phyloP scores from a whole-genome alignment of 2,888 invertebrate genomes.

The Biston stratarius region DNA sequence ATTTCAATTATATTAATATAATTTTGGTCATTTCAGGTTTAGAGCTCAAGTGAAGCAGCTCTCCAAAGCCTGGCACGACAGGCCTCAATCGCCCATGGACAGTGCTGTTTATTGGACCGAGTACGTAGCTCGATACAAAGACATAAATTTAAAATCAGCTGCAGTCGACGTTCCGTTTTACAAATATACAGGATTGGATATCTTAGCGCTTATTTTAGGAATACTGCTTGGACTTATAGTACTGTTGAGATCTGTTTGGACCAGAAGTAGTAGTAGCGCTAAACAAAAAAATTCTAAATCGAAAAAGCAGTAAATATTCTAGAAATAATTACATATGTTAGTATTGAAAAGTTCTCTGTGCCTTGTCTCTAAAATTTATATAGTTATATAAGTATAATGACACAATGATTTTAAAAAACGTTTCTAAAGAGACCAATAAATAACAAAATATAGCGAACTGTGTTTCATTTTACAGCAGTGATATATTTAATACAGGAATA shows the following conservation, averaged over 20 bases:
- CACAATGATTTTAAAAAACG: too few relatives aligned
- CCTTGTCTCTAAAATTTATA: too few relatives aligned
- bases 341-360: neutral
- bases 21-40: conserved; percentile 61
- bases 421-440: neutral
- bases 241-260: conserved; percentile 20
- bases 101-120: conserved; percentile 88
- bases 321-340: neutral
- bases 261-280: neutral
- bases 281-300: conserved; percentile 9
- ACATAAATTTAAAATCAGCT: conserved; percentile 72
- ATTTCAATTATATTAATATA: neutral
- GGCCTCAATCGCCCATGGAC: conserved; percentile 85
- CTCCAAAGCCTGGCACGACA: conserved; percentile 85
- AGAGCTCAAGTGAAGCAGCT: conserved; percentile 74
- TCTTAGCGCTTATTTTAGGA: conserved; percentile 48
- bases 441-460: neutral
- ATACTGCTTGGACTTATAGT: conserved; percentile 21
- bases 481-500: too few relatives aligned
- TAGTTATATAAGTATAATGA: too few relatives aligned
- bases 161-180: conserved; percentile 80
- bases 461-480: neutral
- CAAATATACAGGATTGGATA: conserved; percentile 76
- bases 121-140: conserved; percentile 82
- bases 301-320: conserved; percentile 10